These are phyloP conservation scores for Zoroaster sp. DNA, from an alignment of 53 echinoderm and acorn worm genomes.

Conservation along the genomic window DNA sequence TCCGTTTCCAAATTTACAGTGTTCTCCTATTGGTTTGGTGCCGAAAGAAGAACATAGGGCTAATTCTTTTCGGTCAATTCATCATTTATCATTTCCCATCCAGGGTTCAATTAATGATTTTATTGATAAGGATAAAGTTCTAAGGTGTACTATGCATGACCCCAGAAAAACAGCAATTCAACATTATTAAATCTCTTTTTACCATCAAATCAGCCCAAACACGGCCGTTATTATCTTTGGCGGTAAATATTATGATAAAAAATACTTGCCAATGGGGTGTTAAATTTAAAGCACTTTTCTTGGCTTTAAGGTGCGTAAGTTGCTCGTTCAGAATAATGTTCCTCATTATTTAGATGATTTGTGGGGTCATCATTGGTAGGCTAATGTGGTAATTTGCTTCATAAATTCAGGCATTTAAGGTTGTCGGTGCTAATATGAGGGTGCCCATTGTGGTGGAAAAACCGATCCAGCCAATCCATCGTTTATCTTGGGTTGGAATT, in stretches of 20 bases:
- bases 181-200: too few relatives aligned
- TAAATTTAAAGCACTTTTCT: constrained; percentile 50
- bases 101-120: constrained; percentile 55
- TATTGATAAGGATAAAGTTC: constrained; percentile 18
- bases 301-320: constrained; percentile 13
- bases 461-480: constrained; percentile 3
- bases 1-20: constrained; percentile 21
- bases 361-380: not conserved
- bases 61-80: too few relatives aligned
- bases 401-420: constrained; percentile 21
- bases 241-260: constrained; percentile 39
- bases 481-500: constrained; percentile 42
- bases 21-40: constrained; percentile 51
- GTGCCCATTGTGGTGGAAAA: constrained; percentile 38
- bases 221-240: constrained; percentile 45
- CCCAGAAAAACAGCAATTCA: constrained; percentile 47
- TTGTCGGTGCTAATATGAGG: too few relatives aligned
- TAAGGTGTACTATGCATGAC: constrained; percentile 23
- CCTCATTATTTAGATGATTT: constrained; percentile 57
- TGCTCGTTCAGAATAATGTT: not conserved
- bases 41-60: too few relatives aligned
- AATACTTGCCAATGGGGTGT: constrained; percentile 67
- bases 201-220: too few relatives aligned
- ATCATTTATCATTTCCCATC: constrained; percentile 52
- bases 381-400: not conserved